phyloP scores from a whole-genome alignment of 2,797 vertebrate genomes.

The Sphenopsis melanotis region DNA sequence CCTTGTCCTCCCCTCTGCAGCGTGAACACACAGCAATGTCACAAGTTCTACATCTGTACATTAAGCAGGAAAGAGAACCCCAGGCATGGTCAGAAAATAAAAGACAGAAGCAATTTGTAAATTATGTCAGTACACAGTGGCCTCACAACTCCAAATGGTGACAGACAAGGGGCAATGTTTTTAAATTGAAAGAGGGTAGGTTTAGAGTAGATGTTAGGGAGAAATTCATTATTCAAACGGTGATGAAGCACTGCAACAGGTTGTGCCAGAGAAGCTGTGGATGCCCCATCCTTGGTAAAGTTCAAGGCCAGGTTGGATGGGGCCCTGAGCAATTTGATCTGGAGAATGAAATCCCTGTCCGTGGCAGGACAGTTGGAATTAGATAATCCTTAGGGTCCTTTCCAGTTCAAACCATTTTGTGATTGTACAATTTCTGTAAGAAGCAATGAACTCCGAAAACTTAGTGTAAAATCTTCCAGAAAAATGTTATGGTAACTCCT shows the following conservation, averaged over 20 bases:
- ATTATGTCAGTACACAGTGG: background rate
- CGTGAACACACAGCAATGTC: background rate
- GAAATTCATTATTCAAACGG: background rate
- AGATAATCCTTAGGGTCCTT: background rate
- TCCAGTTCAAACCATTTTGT: background rate
- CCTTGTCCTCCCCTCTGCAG: background rate
- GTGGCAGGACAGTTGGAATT: background rate
- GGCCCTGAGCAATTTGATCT: background rate
- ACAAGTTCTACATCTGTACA: background rate
- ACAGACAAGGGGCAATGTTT: background rate
- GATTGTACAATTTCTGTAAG: background rate
- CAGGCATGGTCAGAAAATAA: background rate
- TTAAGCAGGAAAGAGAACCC: background rate
- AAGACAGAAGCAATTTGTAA: background rate
- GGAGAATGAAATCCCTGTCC: background rate
- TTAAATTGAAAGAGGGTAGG: background rate
- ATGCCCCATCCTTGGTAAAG: background rate
- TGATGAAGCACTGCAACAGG: background rate
- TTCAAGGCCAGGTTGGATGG: background rate
- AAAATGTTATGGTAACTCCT: slow-evolving; percentile 15
- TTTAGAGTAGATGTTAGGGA: background rate
- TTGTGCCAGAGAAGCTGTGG: background rate
- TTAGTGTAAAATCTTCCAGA: background rate
- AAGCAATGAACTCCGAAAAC: background rate
- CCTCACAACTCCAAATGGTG: background rate